Conservation (phyloP, 2,888 invertebrate species). For the Eurois occulta region DNA sequence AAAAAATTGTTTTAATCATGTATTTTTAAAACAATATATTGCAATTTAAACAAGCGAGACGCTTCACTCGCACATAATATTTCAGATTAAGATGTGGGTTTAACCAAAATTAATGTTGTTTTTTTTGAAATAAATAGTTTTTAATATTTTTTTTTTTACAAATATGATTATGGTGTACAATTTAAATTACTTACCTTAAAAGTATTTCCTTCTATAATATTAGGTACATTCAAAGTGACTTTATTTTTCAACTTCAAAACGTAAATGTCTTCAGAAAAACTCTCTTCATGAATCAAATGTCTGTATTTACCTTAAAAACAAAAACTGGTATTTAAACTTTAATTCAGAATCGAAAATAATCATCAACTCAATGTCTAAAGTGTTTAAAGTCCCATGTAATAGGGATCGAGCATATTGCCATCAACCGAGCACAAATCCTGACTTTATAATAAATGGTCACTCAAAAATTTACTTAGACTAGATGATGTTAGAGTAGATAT, state of each 20-base stretch:
- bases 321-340: not conserved
- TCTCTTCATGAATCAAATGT: conserved; percentile 28
- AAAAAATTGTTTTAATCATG: too few relatives aligned
- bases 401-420: too few relatives aligned
- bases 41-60: too few relatives aligned
- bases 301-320: conserved; percentile 57
- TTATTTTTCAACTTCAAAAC: conserved; percentile 58
- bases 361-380: not conserved
- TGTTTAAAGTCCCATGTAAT: too few relatives aligned
- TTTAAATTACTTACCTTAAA: conserved; percentile 60
- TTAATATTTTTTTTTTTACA: too few relatives aligned
- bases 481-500: not conserved
- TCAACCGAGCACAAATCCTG: too few relatives aligned
- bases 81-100: too few relatives aligned
- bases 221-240: conserved; percentile 50
- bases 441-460: not conserved
- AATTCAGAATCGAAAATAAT: not conserved
- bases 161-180: not conserved
- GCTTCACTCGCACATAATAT: too few relatives aligned
- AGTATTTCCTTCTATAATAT: conserved; percentile 43
- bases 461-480: not conserved
- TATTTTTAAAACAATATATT: too few relatives aligned
- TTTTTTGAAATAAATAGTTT: too few relatives aligned
- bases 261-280: conserved; percentile 45
- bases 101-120: too few relatives aligned